Evolutionary conservation across 2,797 vertebrate species (phyloP), one percentile per base, ranked within the genome.

Genomic region (Pipistrellus pipistrellus): DNA sequence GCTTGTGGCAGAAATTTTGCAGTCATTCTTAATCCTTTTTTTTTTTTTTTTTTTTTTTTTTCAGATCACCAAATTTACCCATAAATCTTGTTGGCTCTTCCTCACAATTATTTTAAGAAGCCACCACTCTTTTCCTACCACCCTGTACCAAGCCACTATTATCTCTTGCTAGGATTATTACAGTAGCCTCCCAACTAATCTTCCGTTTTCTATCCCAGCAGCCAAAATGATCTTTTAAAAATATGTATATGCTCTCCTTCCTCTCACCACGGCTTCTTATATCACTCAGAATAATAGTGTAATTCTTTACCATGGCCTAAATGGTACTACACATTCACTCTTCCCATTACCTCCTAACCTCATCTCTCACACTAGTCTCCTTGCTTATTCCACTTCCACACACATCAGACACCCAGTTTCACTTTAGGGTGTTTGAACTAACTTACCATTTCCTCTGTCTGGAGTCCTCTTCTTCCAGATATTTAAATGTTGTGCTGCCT

Each of bases 41-140:
- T 25, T 90, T n/a, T 62, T 25, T 44, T 44, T 72, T 89, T n/a
- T 90, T 82, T 72, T 89, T 90, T 82, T 62, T 25, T 90, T n/a
- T 46, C 53, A 57, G 46, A 84, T 27, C 25, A 8, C 51, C 27
- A 41, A 6, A 41, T 72, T 80, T 46, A 62, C 25, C 27, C 64
- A 77, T 82, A 93, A 62, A 41, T 77, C 76, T 80, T 77, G 20
- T 48, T 75, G 59, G 17, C 6, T 8, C n/a, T 84, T 69, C 57
- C 77, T 87, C 30, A 90, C 82, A 83, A 55, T 20, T 80, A 48
- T 89, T 85, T 83, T 18, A 76, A 69, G 68, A 95, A 48, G 27
- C 4, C 20, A 76, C 23, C 27, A 41, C 21, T 82, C 48, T 84
- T 46, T 69, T 59, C 46, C 41, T 71, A 20, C 30, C 25, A 3